Evolutionary conservation across 2,888 invertebrate species (phyloP).

Genomic region (Anthophora plumipes): DNA sequence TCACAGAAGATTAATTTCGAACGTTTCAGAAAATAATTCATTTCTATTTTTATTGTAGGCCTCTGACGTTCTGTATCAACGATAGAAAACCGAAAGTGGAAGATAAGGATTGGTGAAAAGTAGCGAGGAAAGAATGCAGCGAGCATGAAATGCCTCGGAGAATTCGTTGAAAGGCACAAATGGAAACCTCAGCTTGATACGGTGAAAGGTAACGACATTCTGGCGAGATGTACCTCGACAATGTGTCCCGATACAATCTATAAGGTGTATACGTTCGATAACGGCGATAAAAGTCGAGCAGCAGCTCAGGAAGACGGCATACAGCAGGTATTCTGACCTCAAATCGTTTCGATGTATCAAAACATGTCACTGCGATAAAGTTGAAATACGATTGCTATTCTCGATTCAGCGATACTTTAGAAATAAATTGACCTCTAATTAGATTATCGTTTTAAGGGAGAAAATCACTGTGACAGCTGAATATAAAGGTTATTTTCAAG

Average conservation of each 20-base stretch:
- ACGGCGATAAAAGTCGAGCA: slow-evolving; percentile 72
- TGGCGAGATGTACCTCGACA: slow-evolving; percentile 68
- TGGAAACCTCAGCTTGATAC: slow-evolving; percentile 71
- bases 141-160: slow-evolving; percentile 63
- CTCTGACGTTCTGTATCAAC: slow-evolving; percentile 28
- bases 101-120: slow-evolving; percentile 44
- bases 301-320: slow-evolving; percentile 51
- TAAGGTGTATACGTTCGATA: slow-evolving; percentile 70
- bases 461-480: too few relatives aligned
- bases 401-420: neutral
- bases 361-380: slow-evolving; percentile 35
- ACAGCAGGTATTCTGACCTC: slow-evolving; percentile 52
- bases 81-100: slow-evolving; percentile 30
- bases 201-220: slow-evolving; percentile 75
- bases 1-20: neutral
- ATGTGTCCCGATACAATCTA: slow-evolving; percentile 70
- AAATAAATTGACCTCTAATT: neutral
- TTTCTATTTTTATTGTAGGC: slow-evolving; percentile 4
- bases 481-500: too few relatives aligned
- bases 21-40: neutral
- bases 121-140: slow-evolving; percentile 45
- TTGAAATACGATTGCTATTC: slow-evolving; percentile 16
- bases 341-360: slow-evolving; percentile 43
- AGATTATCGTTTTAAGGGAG: too few relatives aligned
- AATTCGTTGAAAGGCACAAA: slow-evolving; percentile 74